Percentiles rank a stretch among this genome's conserved stretches.
These are phyloP conservation scores for Dynastes grantii DNA, from an alignment of 2,888 invertebrate genomes.

Conservation along the genomic window DNA sequence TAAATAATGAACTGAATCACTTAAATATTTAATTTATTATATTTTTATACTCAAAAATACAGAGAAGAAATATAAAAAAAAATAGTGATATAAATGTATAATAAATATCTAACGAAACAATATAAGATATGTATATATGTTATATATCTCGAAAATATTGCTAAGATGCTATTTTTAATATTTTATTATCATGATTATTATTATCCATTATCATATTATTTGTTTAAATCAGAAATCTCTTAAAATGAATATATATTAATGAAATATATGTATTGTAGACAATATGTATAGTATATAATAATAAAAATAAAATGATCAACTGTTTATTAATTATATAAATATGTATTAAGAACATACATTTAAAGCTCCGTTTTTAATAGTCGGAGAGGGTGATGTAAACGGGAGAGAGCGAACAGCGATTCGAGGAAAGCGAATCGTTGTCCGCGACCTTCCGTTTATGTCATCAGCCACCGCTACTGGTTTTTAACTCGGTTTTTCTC, in stretches of 20 bases:
- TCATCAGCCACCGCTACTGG: too few relatives aligned
- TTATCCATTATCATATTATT: too few relatives aligned
- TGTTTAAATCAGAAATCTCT: background rate
- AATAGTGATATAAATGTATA: constrained; percentile 29
- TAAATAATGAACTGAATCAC: too few relatives aligned
- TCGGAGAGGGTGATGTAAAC: too few relatives aligned
- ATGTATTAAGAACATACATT: constrained; percentile 24
- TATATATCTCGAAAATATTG: constrained; percentile 22
- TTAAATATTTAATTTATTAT: constrained; percentile 7
- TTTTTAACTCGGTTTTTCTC: background rate
- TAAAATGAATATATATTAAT: constrained; percentile 26
- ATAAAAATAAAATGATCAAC: background rate
- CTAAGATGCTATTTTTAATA: constrained; percentile 22
- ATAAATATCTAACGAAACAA: constrained; percentile 17
- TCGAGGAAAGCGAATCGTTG: too few relatives aligned
- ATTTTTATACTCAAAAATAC: constrained; percentile 36
- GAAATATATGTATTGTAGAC: constrained; percentile 1
- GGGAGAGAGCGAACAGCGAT: too few relatives aligned
- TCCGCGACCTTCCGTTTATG: too few relatives aligned
- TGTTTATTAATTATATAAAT: background rate
- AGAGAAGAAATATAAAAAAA: constrained; percentile 38
- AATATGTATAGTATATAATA: constrained; percentile 2
- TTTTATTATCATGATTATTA: background rate
- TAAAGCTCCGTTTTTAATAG: constrained; percentile 32
- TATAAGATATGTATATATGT: background rate